Evolutionary conservation across 2,113 vertebrate species (phyloP).

Genomic region (Chaetodon trifascialis): DNA sequence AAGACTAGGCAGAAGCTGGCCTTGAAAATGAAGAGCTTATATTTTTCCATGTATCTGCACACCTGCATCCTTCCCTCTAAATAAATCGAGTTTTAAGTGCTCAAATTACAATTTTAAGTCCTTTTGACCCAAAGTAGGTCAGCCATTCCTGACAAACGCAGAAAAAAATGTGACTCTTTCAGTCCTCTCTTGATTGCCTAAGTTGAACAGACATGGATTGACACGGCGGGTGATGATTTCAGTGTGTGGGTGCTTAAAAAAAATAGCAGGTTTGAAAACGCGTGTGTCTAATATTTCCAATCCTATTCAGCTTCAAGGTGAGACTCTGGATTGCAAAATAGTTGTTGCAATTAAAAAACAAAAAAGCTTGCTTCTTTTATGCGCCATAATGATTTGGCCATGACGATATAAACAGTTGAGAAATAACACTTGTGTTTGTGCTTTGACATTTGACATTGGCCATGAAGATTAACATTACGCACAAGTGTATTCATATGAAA

Average conservation of each 20-base stretch:
- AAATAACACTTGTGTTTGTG: not conserved
- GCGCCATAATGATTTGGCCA: not conserved
- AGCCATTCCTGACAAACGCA: conserved; percentile 22
- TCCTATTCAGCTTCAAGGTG: conserved; percentile 13
- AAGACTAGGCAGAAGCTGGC: not conserved
- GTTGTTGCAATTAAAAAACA: not conserved
- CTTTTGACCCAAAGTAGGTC: conserved; percentile 49
- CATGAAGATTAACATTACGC: not conserved
- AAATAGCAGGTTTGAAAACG: conserved; percentile 31
- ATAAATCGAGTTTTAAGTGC: not conserved
- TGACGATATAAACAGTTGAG: not conserved
- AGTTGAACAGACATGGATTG: conserved; percentile 41
- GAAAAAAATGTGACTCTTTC: conserved; percentile 17
- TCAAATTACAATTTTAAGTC: conserved; percentile 16
- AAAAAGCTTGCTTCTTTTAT: not conserved
- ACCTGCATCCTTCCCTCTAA: not conserved
- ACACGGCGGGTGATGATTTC: conserved; percentile 31
- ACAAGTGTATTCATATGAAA: not conserved
- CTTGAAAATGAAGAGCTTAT: not conserved
- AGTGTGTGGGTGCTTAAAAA: conserved; percentile 14
- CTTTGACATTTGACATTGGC: conserved; percentile 20
- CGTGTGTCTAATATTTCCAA: not conserved
- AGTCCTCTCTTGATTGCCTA: conserved; percentile 18
- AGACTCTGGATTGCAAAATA: conserved; percentile 1
- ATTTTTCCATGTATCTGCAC: conserved; percentile 11